These are phyloP conservation scores for Gari tellinella DNA, from an alignment of 2,888 invertebrate species.

Conservation along the genomic window DNA sequence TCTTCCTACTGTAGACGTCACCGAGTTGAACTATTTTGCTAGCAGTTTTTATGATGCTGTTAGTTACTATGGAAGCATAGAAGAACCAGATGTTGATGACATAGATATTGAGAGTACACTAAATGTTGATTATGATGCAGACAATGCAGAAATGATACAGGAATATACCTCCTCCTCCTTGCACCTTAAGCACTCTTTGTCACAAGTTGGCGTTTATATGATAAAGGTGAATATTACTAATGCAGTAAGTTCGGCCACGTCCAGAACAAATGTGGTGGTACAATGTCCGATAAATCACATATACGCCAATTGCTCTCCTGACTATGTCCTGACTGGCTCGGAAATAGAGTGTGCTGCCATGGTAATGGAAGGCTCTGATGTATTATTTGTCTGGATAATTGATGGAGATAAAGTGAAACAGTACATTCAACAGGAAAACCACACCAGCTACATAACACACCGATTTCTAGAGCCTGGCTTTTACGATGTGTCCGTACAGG, in stretches of 20 bases:
- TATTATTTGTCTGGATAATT: slow-evolving; percentile 72
- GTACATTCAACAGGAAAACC: slow-evolving; percentile 29
- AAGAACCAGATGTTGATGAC: too few species aligned
- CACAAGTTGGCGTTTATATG: slow-evolving; percentile 59
- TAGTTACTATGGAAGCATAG: too few species aligned
- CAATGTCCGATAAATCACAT: slow-evolving; percentile 65
- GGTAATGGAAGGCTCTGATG: slow-evolving; percentile 69
- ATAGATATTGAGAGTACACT: too few species aligned
- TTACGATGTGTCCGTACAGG: slow-evolving; percentile 44
- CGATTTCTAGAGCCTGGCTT: slow-evolving; percentile 35
- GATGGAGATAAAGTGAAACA: slow-evolving; percentile 24
- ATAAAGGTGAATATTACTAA: slow-evolving; percentile 61
- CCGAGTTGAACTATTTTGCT: too few species aligned
- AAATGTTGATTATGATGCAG: too few species aligned
- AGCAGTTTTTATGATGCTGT: too few species aligned
- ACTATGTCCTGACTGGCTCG: slow-evolving; percentile 49
- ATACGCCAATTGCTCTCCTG: slow-evolving; percentile 50
- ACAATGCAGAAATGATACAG: neutral
- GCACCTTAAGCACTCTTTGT: slow-evolving; percentile 57
- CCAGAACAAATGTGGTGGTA: slow-evolving; percentile 51
- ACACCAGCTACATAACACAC: slow-evolving; percentile 24
- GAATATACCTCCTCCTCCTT: slow-evolving; percentile 24
- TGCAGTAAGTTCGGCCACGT: slow-evolving; percentile 51
- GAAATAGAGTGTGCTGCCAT: slow-evolving; percentile 65
- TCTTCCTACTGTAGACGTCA: neutral